Evolutionary conservation across 2,888 invertebrate genomes (phyloP), one percentile per base, ranked within the genome.

Genomic region (Harpagoxenus sublaevis): DNA sequence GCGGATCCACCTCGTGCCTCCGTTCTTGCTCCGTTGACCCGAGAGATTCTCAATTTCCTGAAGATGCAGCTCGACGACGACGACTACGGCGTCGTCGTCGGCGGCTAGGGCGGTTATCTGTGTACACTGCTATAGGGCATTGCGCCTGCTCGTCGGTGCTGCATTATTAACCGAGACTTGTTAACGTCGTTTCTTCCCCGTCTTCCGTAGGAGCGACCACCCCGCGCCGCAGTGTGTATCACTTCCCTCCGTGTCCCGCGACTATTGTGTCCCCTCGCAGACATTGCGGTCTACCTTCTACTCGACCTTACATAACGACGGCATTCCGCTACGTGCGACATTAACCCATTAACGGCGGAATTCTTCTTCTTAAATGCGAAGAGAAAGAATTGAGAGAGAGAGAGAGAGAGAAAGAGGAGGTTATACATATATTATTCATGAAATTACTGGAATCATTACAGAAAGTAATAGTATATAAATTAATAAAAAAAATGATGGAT

Each of bases 141-240:
- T 84, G 53, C 71, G 51, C 3, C 35, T 28, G 77, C 84, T 84
- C 83, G 78, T 84, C 68, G 83, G 70, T 75, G 65, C 82, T 88
- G 86, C 87, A 89, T 89, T 89, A 87, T 89, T 89, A 89, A 89
- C 83, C 63, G 63, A 55, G 84, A 83, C 88, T 89, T 89, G 89
- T 89, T 89, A 89, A 89, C 87, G 85, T 83, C 83, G 87, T 89
- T 89, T 86, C 89, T 68, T 42, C 75, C 45, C 57, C 82, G 68
- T 63, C 65, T 81, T 81, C 23, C 48, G 39, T 42, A 15, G 71
- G 28, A 73, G 28, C 45, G 65, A 62, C 42, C 60, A 48, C 39
- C 78, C 81, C 55, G 12, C 68, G 42, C 48, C 70, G 39, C 55
- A 62, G 23, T 71, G n/a, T 71, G 79, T 23, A 23, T n/a, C 65